Conservation (phyloP, 2,888 invertebrate species). For the Lingula anatina region DNA sequence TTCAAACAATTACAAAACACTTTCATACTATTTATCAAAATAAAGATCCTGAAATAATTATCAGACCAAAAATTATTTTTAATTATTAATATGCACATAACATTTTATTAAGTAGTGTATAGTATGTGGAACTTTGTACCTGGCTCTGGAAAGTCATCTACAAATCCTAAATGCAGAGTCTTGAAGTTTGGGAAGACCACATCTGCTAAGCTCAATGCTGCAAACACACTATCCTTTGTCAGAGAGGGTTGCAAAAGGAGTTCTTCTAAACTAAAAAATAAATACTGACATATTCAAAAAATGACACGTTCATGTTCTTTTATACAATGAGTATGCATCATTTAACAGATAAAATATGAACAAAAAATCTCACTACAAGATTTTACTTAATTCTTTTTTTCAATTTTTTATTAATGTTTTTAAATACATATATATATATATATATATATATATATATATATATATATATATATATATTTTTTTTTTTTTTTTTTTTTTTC, state of each 20-base stretch:
- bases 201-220: conserved; percentile 31
- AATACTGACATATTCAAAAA: too few relatives aligned
- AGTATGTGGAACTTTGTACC: conserved; percentile 13
- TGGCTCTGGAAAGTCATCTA: conserved; percentile 26
- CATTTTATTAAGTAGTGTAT: neutral
- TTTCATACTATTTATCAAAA: neutral
- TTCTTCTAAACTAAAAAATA: conserved; percentile 27
- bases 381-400: too few relatives aligned
- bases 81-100: neutral
- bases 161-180: conserved; percentile 32
- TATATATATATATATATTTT: too few relatives aligned
- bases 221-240: conserved; percentile 39
- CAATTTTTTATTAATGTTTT: too few relatives aligned
- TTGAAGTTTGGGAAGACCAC: conserved; percentile 32
- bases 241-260: conserved; percentile 36
- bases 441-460: too few relatives aligned
- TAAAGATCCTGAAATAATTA: neutral
- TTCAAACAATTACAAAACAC: neutral
- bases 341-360: too few relatives aligned
- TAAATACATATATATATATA: too few relatives aligned
- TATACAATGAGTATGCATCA: too few relatives aligned
- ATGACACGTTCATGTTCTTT: too few relatives aligned
- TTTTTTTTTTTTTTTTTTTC: too few relatives aligned
- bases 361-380: too few relatives aligned
- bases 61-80: neutral